Base-by-base conservation (phyloP, 2,888 invertebrate genomes). In the Ephialtes manifestator region DNA sequence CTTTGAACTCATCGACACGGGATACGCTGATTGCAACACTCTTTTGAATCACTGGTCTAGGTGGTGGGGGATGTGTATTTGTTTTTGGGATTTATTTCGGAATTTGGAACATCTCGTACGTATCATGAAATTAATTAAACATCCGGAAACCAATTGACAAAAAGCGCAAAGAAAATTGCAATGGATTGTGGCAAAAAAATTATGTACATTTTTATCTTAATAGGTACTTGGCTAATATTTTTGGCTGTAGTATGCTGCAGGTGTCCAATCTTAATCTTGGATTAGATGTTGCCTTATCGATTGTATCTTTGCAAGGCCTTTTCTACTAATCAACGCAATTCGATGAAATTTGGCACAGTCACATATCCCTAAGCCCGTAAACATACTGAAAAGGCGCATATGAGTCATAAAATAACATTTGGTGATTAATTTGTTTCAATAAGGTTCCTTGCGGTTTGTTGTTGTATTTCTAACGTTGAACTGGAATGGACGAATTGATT, bases 1-100 rank as follows among this genome's bases (percentile, higher is more conserved):
- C 76, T 65, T 76, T 76, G 76, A 53, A 76, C 65, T 63, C 51
- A n/a, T 65, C 65, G 39, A 2, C 5, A 35, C 24, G 24, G 24
- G 39, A 51, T 28, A 15, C 20, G 24, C 3, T 7, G 58, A 74
- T 74, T 31, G 10, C 5, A 46, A 63, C 39, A 43, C 5, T 3
- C 20, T 8, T 31, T 8, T 11, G 10, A 39, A 43, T 39, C n/a
- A 18, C n/a, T 58, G 1, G 7, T 51, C 18, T 4, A 11, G 11
- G 8, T 11, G 8, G 10, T 24, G 24, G 3, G 58, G 2, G 60
- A n/a, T 8, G 15, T n/a, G 35, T 20, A 11, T 65, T n/a, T 63
- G 4, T 65, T 65, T 65, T 68, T 46, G 15, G n/a, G n/a, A 24
- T 46, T 46, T 13, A 15, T 67, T n/a, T 0, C 4, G 10, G 11